Conservation (phyloP, 1,140 invertebrate species). For the Microplitis demolitor region DNA sequence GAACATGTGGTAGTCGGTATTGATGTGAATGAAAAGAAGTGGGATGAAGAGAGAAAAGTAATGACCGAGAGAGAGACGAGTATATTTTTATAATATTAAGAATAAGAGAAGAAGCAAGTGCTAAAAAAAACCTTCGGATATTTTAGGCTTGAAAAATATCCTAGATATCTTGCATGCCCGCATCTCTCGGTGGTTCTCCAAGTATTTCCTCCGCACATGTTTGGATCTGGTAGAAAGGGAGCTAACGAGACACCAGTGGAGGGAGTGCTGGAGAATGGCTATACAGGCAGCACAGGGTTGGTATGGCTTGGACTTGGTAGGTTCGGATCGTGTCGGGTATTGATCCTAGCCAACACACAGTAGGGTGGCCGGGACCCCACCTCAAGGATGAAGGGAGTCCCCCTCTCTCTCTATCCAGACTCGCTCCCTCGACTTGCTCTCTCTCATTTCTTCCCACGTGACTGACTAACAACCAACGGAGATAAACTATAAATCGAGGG, state of each 20-base stretch:
- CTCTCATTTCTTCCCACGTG: slow-evolving; percentile 30
- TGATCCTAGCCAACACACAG: slow-evolving; percentile 56
- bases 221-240: slow-evolving; percentile 34
- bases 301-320: slow-evolving; percentile 52
- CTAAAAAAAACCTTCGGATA: background rate
- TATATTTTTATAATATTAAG: no score
- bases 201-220: background rate
- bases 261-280: slow-evolving; percentile 34
- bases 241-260: slow-evolving; percentile 26
- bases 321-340: slow-evolving; percentile 58
- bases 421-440: slow-evolving; percentile 18
- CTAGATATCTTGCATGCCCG: slow-evolving; percentile 1
- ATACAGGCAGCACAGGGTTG: slow-evolving; percentile 26
- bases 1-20: slow-evolving; percentile 13
- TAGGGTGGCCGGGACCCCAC: slow-evolving; percentile 57
- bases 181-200: slow-evolving; percentile 5
- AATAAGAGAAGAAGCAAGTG: background rate
- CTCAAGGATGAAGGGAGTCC: slow-evolving; percentile 60
- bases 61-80: background rate
- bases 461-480: background rate
- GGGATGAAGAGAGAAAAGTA: background rate
- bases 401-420: slow-evolving; percentile 45
- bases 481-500: slow-evolving; percentile 23
- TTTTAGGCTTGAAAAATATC: background rate
- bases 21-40: background rate